Evolutionary conservation across 2,888 invertebrate species (phyloP).

Genomic region (Platypus cylindrus): DNA sequence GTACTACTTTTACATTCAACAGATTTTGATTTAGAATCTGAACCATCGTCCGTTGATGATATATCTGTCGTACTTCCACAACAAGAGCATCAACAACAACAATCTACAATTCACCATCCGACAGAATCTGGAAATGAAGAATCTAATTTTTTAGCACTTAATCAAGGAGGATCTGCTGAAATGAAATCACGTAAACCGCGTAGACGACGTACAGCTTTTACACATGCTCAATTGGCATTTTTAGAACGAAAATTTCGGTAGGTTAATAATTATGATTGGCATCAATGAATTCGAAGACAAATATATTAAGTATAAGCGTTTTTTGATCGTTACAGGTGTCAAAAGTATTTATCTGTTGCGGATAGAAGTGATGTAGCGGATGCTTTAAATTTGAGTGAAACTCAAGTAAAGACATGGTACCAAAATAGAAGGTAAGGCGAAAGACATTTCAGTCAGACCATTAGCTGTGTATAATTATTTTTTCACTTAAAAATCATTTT

Average conservation of each 20-base stretch:
- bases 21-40: slow-evolving; percentile 15
- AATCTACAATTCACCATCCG: slow-evolving; percentile 7
- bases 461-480: too few relatives aligned
- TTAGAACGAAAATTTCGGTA: slow-evolving; percentile 70
- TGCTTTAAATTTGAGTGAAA: slow-evolving; percentile 77
- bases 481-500: too few relatives aligned
- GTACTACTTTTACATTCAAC: slow-evolving; percentile 1
- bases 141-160: slow-evolving; percentile 4
- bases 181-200: slow-evolving; percentile 62
- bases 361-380: slow-evolving; percentile 89
- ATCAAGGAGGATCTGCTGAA: slow-evolving; percentile 5
- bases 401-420: slow-evolving; percentile 94
- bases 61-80: too few relatives aligned
- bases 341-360: slow-evolving; percentile 87
- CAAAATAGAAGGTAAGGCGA: slow-evolving; percentile 74
- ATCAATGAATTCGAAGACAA: neutral
- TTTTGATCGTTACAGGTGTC: slow-evolving; percentile 44
- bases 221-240: slow-evolving; percentile 85
- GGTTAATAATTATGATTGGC: too few relatives aligned
- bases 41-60: slow-evolving; percentile 13
- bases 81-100: too few relatives aligned
- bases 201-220: slow-evolving; percentile 80
- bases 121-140: slow-evolving; percentile 12
- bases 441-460: too few relatives aligned
- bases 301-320: neutral